A percentile compares a stretch with the other conserved stretches of the same genome.
phyloP scores from a whole-genome alignment of 2,888 invertebrate species.

The Drosophila nr. perissopoda region DNA sequence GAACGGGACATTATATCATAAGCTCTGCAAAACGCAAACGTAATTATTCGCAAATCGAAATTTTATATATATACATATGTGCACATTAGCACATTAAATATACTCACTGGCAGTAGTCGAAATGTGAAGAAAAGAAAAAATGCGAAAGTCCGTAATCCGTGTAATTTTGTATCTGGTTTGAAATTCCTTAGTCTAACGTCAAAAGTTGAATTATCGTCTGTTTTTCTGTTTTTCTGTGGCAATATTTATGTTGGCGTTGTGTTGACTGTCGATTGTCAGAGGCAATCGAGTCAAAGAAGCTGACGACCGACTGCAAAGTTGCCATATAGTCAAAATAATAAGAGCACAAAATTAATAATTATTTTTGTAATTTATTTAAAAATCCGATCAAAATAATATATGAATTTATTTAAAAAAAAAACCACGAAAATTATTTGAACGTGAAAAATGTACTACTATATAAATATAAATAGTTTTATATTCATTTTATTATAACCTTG shows the following conservation, averaged over 20 bases:
- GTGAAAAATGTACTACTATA: neutral
- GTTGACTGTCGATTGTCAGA: slow-evolving; percentile 20
- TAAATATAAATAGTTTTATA: neutral
- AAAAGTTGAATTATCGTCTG: slow-evolving; percentile 24
- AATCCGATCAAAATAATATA: neutral
- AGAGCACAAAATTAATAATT: neutral
- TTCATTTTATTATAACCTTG: neutral
- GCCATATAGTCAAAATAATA: slow-evolving; percentile 23
- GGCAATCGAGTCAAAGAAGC: slow-evolving; percentile 28
- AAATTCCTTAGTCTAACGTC: slow-evolving; percentile 28
- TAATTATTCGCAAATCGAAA: slow-evolving; percentile 36
- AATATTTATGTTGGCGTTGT: slow-evolving; percentile 17
- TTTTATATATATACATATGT: neutral
- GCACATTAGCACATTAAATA: neutral
- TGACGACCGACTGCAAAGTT: slow-evolving; percentile 15
- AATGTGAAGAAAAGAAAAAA: slow-evolving; percentile 16
- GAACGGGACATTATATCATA: slow-evolving; percentile 78
- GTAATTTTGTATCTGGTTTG: slow-evolving; percentile 47
- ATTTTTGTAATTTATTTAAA: neutral
- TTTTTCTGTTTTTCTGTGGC: neutral
- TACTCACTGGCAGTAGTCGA: slow-evolving; percentile 29
- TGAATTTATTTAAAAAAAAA: neutral
- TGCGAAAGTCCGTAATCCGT: slow-evolving; percentile 24
- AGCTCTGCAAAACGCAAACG: slow-evolving; percentile 40
- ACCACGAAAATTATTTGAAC: neutral